Evolutionary conservation across 2,113 vertebrate species (phyloP).

Genomic region (Thunnus maccoyii): DNA sequence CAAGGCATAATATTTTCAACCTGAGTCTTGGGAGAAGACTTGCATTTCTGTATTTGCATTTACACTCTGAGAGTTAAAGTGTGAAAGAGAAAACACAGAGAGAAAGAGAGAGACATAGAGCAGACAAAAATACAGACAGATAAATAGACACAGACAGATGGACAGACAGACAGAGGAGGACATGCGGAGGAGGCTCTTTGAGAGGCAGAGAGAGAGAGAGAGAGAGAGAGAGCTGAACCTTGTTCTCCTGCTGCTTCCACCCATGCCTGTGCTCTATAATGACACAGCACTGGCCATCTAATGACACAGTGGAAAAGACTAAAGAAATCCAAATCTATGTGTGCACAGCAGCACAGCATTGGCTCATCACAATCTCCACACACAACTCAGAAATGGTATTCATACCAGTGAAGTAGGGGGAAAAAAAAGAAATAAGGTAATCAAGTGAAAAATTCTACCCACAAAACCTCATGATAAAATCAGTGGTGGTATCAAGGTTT

Average conservation of each 20-base stretch:
- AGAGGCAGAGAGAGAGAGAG: neutral
- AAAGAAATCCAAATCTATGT: conserved; percentile 62
- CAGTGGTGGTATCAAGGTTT: neutral
- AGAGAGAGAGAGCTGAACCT: conserved; percentile 59
- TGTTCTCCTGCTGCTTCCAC: conserved; percentile 77
- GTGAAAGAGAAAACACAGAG: conserved; percentile 19
- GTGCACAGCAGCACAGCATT: conserved; percentile 43
- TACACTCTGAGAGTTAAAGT: conserved; percentile 23
- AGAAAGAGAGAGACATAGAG: conserved; percentile 16
- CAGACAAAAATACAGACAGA: conserved; percentile 48
- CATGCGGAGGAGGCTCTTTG: conserved; percentile 71
- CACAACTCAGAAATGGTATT: conserved; percentile 40
- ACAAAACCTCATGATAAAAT: neutral
- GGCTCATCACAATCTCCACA: conserved; percentile 44
- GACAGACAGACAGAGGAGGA: conserved; percentile 58
- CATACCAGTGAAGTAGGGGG: neutral
- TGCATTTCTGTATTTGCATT: conserved; percentile 44
- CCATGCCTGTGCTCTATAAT: conserved; percentile 74
- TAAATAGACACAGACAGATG: conserved; percentile 54
- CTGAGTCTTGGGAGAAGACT: conserved; percentile 38
- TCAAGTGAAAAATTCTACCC: neutral
- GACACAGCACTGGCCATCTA: conserved; percentile 76
- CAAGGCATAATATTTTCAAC: conserved; percentile 27
- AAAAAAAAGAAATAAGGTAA: conserved; percentile 1
- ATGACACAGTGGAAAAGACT: conserved; percentile 71